These are phyloP conservation scores for Ciconia stormi DNA, from an alignment of 2,113 vertebrate species.

Conservation along the genomic window DNA sequence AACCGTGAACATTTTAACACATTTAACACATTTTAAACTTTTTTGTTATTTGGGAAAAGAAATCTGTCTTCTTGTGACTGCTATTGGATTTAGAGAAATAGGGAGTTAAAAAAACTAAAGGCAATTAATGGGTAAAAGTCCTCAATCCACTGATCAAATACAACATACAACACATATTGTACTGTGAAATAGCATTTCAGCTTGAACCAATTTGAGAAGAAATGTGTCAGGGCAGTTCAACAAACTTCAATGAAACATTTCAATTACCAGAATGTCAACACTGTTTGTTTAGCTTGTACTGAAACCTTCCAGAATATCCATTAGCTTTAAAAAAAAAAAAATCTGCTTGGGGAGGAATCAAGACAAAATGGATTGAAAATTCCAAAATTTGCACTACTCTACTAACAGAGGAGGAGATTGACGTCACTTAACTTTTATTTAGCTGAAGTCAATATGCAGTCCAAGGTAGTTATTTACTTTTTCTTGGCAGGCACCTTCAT, in stretches of 20 bases:
- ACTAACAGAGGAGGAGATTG: conserved; percentile 24
- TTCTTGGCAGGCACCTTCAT: conserved; percentile 16
- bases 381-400: conserved; percentile 13
- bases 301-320: not conserved
- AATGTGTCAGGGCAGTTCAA: conserved; percentile 46
- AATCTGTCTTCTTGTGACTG: not conserved
- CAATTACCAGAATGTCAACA: conserved; percentile 50
- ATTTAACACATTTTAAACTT: not conserved
- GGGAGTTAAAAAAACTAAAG: not conserved
- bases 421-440: conserved; percentile 21
- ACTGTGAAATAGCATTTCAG: not conserved
- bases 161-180: not conserved
- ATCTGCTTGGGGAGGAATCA: not conserved
- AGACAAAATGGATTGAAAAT: conserved; percentile 8
- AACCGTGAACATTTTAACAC: not conserved
- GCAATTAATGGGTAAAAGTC: not conserved
- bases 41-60: not conserved
- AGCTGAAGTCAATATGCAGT: conserved; percentile 42
- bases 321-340: not conserved
- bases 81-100: not conserved
- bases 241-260: conserved; percentile 50
- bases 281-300: conserved; percentile 21
- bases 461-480: conserved; percentile 10
- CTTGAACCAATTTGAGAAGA: conserved; percentile 33
- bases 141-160: conserved; percentile 2